Evolutionary conservation across 2,888 invertebrate species (phyloP), one percentile per base, ranked within the genome.

Genomic region (Listrodromus nycthemerus): DNA sequence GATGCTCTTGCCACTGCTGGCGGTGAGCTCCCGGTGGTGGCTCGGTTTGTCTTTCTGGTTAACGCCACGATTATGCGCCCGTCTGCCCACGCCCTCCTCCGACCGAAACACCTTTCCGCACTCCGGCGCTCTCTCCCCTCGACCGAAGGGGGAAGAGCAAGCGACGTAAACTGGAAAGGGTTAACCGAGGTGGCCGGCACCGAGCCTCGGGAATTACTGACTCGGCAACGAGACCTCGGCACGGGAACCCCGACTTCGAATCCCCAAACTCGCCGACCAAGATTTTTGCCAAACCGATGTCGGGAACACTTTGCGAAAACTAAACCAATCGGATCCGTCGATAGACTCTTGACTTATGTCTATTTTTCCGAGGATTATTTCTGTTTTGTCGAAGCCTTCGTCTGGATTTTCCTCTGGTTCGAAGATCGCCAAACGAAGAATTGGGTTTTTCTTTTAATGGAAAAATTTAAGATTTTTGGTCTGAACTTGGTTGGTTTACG

Each of bases 1-100:
- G 63, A 30, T 73, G 66, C 21, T 76, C 76, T 73, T 48, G 80
- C 66, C 21, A 30, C 45, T 58, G 50, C 21, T 79, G 65, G 52
- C 66, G 55, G 69, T 69, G 65, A 37, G 76, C 61, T 69, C 19
- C 75, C n/a, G 65, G 63, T 67, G 63, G 50, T 30, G 37, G 48
- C 81, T 83, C 58, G 77, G 81, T 87, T 85, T 86, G 87, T 85
- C 85, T 87, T 86, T 87, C 87, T 85, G 85, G 80, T 86, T 87
- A 86, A 77, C 77, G 76, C 81, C 75, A 69, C 85, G 86, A 86
- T 87, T 87, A 86, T 86, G 85, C 84, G 84, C 79, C 80, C 85
- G 77, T 79, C 84, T 84, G 85, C 80, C 83, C 83, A 85, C 87
- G 85, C 85, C 86, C 85, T 82, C 79, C 83, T 78, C 77, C 63